Conservation (phyloP, 2,113 vertebrate genomes). For the Haemorhous mexicanus region DNA sequence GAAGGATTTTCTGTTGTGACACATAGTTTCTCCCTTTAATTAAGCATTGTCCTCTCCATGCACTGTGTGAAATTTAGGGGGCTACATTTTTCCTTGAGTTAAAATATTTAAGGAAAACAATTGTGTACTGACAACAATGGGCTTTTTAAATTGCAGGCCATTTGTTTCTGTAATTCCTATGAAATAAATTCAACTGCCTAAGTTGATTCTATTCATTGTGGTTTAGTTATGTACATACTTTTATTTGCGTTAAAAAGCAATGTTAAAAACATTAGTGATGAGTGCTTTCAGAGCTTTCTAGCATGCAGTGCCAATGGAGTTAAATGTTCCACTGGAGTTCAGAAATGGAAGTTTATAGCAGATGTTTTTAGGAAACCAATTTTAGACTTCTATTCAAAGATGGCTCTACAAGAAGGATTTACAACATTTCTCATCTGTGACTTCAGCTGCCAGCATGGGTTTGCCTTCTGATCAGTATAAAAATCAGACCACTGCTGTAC, state of each 20-base stretch:
- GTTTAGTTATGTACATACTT: constrained; percentile 21
- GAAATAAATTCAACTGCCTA: not conserved
- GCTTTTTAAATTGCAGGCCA: not conserved
- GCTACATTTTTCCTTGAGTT: not conserved
- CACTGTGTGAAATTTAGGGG: not conserved
- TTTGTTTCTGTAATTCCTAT: constrained; percentile 6
- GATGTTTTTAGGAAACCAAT: constrained; percentile 2
- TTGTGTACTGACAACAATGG: constrained; percentile 36
- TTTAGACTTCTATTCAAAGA: not conserved
- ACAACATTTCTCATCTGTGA: not conserved
- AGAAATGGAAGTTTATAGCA: not conserved
- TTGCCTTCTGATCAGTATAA: not conserved
- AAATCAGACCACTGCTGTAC: not conserved
- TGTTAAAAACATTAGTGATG: not conserved
- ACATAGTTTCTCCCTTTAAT: not conserved
- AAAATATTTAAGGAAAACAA: constrained; percentile 35
- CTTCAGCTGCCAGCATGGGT: not conserved
- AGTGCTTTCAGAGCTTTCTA: not conserved
- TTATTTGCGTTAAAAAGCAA: constrained; percentile 13
- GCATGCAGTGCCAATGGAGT: not conserved
- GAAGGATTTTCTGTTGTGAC: not conserved
- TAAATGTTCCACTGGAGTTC: not conserved
- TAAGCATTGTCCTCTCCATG: constrained; percentile 12
- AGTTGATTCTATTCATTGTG: constrained; percentile 27
- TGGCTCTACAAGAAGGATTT: not conserved